These are phyloP conservation scores for Palaemon carinicauda DNA, from an alignment of 1,140 invertebrate species.

Conservation along the genomic window DNA sequence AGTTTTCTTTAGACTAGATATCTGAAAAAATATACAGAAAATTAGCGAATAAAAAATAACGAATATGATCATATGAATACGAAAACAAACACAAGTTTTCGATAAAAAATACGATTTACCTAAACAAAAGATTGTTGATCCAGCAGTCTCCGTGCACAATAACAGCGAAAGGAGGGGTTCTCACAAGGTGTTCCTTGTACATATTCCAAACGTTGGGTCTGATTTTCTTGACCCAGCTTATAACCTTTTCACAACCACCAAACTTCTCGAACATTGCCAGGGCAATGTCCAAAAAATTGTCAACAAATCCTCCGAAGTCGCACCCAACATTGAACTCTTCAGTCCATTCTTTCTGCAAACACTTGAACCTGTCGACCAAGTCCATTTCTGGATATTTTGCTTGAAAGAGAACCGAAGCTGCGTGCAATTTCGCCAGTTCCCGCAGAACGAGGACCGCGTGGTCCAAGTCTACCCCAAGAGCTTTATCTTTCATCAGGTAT, in stretches of 20 bases:
- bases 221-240: conserved; percentile 17
- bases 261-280: conserved; percentile 29
- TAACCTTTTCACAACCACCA: conserved; percentile 13
- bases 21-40: too few species aligned
- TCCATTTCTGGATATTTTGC: background rate
- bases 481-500: background rate
- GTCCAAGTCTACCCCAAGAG: background rate
- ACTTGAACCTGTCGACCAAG: background rate
- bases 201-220: background rate
- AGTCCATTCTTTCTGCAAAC: conserved; percentile 31
- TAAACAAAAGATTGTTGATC: conserved; percentile 34
- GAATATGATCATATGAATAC: too few species aligned
- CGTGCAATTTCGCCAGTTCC: conserved; percentile 26
- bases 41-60: background rate
- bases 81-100: too few species aligned
- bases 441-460: conserved; percentile 3
- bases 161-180: conserved; percentile 3
- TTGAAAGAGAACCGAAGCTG: conserved; percentile 1
- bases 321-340: conserved; percentile 13
- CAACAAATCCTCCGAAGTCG: background rate
- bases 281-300: background rate
- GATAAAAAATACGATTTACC: background rate
- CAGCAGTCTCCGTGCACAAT: conserved; percentile 22
- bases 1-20: too few species aligned
- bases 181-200: background rate